Evolutionary conservation across 2,888 invertebrate genomes (phyloP).

Genomic region (Pyrocoelia pectoralis): DNA sequence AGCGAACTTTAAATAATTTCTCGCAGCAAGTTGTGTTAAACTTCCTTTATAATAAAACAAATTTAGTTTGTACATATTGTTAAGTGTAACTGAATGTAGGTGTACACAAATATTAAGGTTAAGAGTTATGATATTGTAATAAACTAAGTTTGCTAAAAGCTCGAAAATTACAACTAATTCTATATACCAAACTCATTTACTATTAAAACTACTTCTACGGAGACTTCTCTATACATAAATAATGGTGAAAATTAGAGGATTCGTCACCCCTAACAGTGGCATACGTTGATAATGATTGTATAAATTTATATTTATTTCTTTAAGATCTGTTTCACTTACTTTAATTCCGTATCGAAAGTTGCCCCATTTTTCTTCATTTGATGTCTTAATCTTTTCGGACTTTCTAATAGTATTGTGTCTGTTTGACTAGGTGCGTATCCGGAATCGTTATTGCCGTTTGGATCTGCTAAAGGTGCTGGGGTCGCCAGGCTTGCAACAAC

Average conservation of each 20-base stretch:
- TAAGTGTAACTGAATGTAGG: background rate
- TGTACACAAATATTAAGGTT: background rate
- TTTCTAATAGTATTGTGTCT: conserved; percentile 61
- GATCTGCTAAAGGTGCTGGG: conserved; percentile 69
- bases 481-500: conserved; percentile 67
- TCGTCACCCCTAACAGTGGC: background rate
- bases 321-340: conserved; percentile 47
- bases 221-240: background rate
- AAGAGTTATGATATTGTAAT: background rate
- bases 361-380: conserved; percentile 55
- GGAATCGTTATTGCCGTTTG: conserved; percentile 86
- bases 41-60: background rate
- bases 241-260: background rate
- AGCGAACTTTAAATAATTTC: background rate
- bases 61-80: background rate
- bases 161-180: background rate
- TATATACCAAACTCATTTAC: conserved; percentile 3
- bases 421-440: conserved; percentile 71
- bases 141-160: conserved; percentile 5
- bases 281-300: background rate
- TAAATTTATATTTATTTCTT: no score
- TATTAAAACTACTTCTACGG: background rate
- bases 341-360: conserved; percentile 58
- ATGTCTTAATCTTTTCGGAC: conserved; percentile 51
- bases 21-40: background rate